phyloP scores from a whole-genome alignment of 2,888 invertebrate genomes.

The Andrena trimmerana region DNA sequence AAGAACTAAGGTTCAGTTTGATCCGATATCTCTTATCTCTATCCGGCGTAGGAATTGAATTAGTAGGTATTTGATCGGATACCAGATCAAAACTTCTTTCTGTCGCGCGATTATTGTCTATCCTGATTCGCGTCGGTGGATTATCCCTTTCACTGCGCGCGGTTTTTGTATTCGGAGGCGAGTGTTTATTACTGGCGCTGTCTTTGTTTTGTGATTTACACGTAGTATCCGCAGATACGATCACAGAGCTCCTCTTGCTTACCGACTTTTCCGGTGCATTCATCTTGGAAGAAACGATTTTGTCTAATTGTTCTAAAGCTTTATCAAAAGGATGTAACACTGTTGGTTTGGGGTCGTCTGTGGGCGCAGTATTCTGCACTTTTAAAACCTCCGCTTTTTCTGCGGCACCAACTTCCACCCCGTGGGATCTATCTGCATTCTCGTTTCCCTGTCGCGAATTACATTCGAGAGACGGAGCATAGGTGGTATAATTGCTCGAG shows the following conservation, averaged over 20 bases:
- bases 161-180: neutral
- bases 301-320: conserved; percentile 18
- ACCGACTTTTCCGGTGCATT: neutral
- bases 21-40: neutral
- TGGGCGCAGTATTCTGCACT: neutral
- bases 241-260: neutral
- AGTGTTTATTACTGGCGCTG: neutral
- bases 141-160: neutral
- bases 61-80: neutral
- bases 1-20: conserved; percentile 16
- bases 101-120: neutral
- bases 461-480: neutral
- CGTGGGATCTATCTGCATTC: neutral
- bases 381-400: neutral
- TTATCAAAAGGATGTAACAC: conserved; percentile 31
- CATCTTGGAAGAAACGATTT: neutral
- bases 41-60: neutral
- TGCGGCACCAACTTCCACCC: neutral
- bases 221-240: neutral
- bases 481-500: neutral
- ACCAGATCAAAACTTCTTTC: neutral
- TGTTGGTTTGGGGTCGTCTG: neutral
- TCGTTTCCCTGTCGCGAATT: neutral
- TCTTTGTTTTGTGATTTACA: neutral
- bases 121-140: too few relatives aligned